A percentile compares a stretch with the other conserved stretches of the same genome.
Evolutionary conservation across 2,797 vertebrate species (phyloP).

Genomic region (Sciaenops ocellatus): DNA sequence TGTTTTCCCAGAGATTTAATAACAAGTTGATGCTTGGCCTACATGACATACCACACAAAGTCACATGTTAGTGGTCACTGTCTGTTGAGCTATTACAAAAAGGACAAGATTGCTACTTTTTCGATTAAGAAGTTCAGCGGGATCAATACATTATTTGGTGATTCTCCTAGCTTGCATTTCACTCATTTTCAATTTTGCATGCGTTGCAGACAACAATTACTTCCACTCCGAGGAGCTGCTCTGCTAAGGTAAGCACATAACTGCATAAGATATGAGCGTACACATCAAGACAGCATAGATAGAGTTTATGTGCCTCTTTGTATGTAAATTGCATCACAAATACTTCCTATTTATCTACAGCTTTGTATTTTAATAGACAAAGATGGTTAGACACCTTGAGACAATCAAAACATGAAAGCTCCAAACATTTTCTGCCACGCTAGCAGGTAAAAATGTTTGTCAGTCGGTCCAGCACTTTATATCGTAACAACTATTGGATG

Average conservation of each 20-base stretch:
- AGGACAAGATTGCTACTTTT: constrained; percentile 42
- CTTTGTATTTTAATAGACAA: neutral
- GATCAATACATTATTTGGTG: constrained; percentile 76
- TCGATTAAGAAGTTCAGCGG: constrained; percentile 57
- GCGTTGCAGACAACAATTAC: constrained; percentile 65
- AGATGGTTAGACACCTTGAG: neutral
- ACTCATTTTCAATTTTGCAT: constrained; percentile 76
- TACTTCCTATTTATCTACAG: neutral
- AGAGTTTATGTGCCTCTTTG: constrained; percentile 11
- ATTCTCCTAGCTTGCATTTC: constrained; percentile 73
- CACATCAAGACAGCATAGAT: constrained; percentile 6
- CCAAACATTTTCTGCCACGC: neutral
- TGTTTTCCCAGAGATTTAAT: neutral
- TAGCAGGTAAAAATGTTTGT: neutral
- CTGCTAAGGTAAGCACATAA: constrained; percentile 72
- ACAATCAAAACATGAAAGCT: neutral
- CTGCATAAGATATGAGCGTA: constrained; percentile 15
- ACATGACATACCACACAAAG: neutral
- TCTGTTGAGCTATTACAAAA: constrained; percentile 39
- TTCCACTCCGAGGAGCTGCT: constrained; percentile 34
- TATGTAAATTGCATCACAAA: constrained; percentile 6
- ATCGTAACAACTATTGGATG: neutral
- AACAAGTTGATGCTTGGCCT: neutral
- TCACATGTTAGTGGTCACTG: neutral
- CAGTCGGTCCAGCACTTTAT: neutral